Evolutionary conservation across 2,888 invertebrate genomes (phyloP), one percentile per base, ranked within the genome.

Genomic region (Phengaris alcon): DNA sequence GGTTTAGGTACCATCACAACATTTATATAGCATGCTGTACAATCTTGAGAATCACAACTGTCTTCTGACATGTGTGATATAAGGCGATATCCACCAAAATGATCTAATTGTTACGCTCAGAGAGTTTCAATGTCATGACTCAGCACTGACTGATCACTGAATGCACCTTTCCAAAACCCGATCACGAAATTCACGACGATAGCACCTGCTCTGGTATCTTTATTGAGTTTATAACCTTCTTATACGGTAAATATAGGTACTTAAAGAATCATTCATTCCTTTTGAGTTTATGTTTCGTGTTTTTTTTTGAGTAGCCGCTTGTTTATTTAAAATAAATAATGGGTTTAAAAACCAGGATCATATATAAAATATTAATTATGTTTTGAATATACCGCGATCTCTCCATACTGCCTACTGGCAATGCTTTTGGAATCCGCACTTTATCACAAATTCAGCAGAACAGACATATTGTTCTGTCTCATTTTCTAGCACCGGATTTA

Each of bases 101-200:
- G 57, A 46, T 57, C 75, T 9, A 64, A 52, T 74, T 59, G 22
- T 44, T 68, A n/a, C 70, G 57, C 69, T 72, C 22, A 72, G 15
- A 72, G 35, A 52, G 12, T 72, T 75, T 75, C 69, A 75, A 75
- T 76, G 77, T 74, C 74, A 78, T 76, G 73, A 78, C 74, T 76
- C 76, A 76, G 68, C 70, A 68, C 44, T 73, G 75, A 75, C 75
- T 74, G 77, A 64, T 35, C 35, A 75, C 75, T 74, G 77, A 68
- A 75, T 59, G 59, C 75, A 75, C 75, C 70, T 59, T 72, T 70
- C 59, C 15, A 75, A 70, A 75, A 72, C 75, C 48, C 51, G 75
- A 70, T 7, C 69, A 75, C 75, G 59, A 72, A 64, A 64, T 64
- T 35, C 51, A 48, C 15, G 52, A 64, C 22, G 0, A 22, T 9